Percentiles rank a stretch among this genome's conserved stretches.
Conservation (phyloP, 2,113 vertebrate species). For the Cricetomys ansorgei region DNA sequence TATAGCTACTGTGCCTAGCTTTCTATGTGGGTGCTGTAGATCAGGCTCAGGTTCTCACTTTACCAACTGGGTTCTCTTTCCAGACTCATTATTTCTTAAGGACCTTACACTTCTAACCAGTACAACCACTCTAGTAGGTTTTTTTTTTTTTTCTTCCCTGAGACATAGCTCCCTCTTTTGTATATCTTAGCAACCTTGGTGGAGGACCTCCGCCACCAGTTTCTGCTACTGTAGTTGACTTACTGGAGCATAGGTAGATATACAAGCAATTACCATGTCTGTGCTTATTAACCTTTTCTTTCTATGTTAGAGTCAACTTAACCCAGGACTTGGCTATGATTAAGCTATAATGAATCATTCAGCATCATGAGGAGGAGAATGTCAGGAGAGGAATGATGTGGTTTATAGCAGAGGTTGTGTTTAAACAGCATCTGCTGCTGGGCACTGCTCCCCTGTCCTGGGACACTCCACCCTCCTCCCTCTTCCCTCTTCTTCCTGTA, state of each 20-base stretch:
- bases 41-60: neutral
- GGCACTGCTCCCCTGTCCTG: rapidly evolving
- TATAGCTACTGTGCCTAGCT: neutral
- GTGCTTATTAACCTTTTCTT: neutral
- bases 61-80: neutral
- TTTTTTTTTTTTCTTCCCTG: no score
- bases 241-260: rapidly evolving
- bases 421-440: neutral
- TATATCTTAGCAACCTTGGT: rapidly evolving
- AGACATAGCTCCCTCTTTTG: neutral
- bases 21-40: neutral
- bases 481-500: neutral
- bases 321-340: neutral
- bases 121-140: rapidly evolving
- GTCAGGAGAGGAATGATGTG: rapidly evolving
- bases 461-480: neutral
- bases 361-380: rapidly evolving
- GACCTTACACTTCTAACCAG: neutral
- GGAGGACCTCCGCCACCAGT: rapidly evolving
- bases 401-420: neutral
- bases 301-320: neutral
- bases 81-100: neutral
- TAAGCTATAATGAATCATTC: neutral
- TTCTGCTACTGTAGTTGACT: neutral
- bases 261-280: neutral